phyloP scores from a whole-genome alignment of 2,797 vertebrate genomes.

The Sebastes itinus region DNA sequence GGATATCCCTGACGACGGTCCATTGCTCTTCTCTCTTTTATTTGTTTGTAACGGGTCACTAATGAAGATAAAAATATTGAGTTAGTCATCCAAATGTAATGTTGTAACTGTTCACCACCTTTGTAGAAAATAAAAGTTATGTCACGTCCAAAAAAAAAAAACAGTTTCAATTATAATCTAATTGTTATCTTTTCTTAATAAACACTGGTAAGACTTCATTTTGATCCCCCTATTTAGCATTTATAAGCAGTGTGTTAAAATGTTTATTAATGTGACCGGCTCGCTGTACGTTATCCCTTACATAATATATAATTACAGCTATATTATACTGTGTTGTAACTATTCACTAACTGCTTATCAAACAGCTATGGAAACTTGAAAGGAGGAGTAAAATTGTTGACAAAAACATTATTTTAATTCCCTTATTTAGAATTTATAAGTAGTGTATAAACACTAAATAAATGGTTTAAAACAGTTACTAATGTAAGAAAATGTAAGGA shows the following conservation, averaged over 20 bases:
- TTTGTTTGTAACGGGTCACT: neutral
- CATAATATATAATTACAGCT: neutral
- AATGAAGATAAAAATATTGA: neutral
- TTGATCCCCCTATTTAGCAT: no score
- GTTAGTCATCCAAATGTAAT: neutral
- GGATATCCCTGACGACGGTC: slow-evolving; percentile 25
- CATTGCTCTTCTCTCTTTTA: neutral
- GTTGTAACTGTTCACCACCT: neutral
- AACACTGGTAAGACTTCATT: no score
- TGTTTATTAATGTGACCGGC: neutral
- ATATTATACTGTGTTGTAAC: neutral
- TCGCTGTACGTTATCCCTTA: no score
- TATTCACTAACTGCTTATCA: no score
- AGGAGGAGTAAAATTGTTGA: neutral
- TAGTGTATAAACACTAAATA: neutral
- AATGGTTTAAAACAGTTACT: neutral
- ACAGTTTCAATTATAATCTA: neutral
- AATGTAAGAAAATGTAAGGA: neutral
- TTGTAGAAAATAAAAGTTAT: neutral
- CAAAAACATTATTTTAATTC: neutral
- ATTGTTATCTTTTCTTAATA: neutral
- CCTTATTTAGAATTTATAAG: neutral
- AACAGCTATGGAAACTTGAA: neutral
- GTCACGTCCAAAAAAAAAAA: neutral
- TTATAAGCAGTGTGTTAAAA: no score